phyloP scores from a whole-genome alignment of 2,113 vertebrate species.

The Misgurnus mizolepis region DNA sequence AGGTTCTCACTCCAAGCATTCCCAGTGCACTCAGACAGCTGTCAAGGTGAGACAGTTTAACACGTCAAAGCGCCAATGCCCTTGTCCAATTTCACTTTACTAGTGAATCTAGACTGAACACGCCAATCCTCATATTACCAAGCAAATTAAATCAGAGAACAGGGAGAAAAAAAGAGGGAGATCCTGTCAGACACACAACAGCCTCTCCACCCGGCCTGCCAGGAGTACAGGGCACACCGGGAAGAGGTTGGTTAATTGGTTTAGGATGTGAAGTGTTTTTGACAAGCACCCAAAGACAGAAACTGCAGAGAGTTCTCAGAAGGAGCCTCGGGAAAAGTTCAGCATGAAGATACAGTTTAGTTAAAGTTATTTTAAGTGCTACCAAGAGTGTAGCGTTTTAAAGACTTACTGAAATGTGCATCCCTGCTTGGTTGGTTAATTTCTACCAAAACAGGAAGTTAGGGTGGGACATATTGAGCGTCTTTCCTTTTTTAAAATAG shows the following conservation, averaged over 20 bases:
- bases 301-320: slow-evolving; percentile 31
- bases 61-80: slow-evolving; percentile 79
- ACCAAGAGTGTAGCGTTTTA: not conserved
- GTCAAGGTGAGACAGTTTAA: slow-evolving; percentile 79
- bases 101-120: slow-evolving; percentile 77
- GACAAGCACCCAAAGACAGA: slow-evolving; percentile 56
- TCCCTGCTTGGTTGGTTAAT: too few species aligned
- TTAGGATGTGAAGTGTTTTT: slow-evolving; percentile 60
- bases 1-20: slow-evolving; percentile 66
- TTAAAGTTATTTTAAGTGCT: too few species aligned
- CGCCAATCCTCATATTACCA: slow-evolving; percentile 81
- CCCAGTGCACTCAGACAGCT: slow-evolving; percentile 75
- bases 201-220: slow-evolving; percentile 56
- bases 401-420: too few species aligned
- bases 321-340: slow-evolving; percentile 28
- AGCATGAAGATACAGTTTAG: not conserved
- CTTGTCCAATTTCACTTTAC: slow-evolving; percentile 82
- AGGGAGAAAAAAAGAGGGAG: slow-evolving; percentile 52
- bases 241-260: slow-evolving; percentile 70
- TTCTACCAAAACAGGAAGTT: too few species aligned
- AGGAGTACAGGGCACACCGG: slow-evolving; percentile 63
- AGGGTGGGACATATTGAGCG: too few species aligned
- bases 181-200: slow-evolving; percentile 56
- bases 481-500: too few species aligned
- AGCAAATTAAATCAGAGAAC: slow-evolving; percentile 80